phyloP scores from a whole-genome alignment of 30 jellyfish, hydroid and myxozoan genomes.

The Aurelia coerulea region DNA sequence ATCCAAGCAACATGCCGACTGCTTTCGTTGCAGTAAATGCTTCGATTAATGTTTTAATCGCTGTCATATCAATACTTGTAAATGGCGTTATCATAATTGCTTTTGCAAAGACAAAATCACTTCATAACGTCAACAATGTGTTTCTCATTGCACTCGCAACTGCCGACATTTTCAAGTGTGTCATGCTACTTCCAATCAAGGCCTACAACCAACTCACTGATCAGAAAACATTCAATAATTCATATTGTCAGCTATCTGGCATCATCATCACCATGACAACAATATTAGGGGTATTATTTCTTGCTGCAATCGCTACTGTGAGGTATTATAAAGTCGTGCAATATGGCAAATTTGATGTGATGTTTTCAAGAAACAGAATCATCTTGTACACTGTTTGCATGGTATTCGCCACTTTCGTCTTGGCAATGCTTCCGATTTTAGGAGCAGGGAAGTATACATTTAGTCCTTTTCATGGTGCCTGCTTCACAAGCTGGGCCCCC shows the following conservation, averaged over 20 bases:
- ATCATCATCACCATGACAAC: slow-evolving; percentile 53
- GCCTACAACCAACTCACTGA: slow-evolving; percentile 55
- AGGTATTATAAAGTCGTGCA: slow-evolving; percentile 48
- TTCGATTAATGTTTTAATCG: slow-evolving; percentile 3
- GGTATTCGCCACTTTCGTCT: background rate
- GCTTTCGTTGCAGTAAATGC: slow-evolving; percentile 19
- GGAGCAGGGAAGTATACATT: slow-evolving; percentile 75
- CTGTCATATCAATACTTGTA: slow-evolving; percentile 11
- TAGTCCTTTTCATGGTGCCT: slow-evolving; percentile 80
- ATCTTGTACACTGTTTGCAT: slow-evolving; percentile 12
- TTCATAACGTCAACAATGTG: slow-evolving; percentile 49
- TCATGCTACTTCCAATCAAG: slow-evolving; percentile 52
- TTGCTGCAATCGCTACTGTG: slow-evolving; percentile 67
- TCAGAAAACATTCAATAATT: slow-evolving; percentile 2
- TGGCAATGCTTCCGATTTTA: slow-evolving; percentile 69
- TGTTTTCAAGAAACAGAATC: slow-evolving; percentile 19
- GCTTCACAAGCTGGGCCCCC: slow-evolving; percentile 80
- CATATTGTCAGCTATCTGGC: slow-evolving; percentile 60
- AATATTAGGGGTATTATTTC: slow-evolving; percentile 25
- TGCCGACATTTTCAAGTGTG: slow-evolving; percentile 59
- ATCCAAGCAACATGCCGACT: slow-evolving; percentile 11
- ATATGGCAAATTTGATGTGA: background rate
- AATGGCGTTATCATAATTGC: slow-evolving; percentile 14
- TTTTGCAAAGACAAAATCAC: slow-evolving; percentile 38
- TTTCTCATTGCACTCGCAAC: slow-evolving; percentile 52